Percentiles rank a stretch among this genome's conserved stretches.
Conservation (phyloP, 2,888 invertebrate genomes). For the Troides aeacus region DNA sequence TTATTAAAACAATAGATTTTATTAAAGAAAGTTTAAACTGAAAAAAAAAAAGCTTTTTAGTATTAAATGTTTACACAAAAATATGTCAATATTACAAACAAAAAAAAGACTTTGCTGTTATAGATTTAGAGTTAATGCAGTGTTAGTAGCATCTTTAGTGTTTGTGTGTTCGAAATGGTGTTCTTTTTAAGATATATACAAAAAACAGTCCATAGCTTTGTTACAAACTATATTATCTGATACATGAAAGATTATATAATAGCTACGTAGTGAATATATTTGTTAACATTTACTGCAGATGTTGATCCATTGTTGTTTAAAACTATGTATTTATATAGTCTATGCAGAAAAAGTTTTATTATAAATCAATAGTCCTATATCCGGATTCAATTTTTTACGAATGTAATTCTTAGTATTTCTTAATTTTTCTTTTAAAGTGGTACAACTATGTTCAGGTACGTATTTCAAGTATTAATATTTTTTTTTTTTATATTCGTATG, state of each 20-base stretch:
- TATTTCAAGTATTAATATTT: too few species aligned
- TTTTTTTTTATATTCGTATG: too few species aligned
- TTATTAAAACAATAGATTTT: neutral
- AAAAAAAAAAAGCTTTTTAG: neutral
- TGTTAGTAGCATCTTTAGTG: neutral
- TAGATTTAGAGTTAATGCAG: neutral
- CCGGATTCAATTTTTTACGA: neutral
- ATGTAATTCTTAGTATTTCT: neutral
- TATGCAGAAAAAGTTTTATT: slow-evolving; percentile 1
- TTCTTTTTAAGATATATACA: neutral
- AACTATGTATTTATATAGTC: slow-evolving; percentile 6
- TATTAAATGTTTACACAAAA: neutral
- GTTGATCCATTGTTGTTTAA: neutral
- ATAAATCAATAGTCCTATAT: neutral
- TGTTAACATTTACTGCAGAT: neutral
- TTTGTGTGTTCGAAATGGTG: neutral
- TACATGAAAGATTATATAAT: neutral
- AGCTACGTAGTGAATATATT: slow-evolving; percentile 1
- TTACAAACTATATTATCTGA: neutral
- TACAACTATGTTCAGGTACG: neutral
- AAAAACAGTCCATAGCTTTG: neutral
- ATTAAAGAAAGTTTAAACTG: neutral
- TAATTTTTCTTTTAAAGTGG: neutral
- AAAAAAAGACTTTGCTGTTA: neutral
- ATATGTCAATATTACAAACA: neutral